Evolutionary conservation across 1,140 invertebrate species (phyloP), one percentile per base, ranked within the genome.

Genomic region (Neomicropteryx cornuta): DNA sequence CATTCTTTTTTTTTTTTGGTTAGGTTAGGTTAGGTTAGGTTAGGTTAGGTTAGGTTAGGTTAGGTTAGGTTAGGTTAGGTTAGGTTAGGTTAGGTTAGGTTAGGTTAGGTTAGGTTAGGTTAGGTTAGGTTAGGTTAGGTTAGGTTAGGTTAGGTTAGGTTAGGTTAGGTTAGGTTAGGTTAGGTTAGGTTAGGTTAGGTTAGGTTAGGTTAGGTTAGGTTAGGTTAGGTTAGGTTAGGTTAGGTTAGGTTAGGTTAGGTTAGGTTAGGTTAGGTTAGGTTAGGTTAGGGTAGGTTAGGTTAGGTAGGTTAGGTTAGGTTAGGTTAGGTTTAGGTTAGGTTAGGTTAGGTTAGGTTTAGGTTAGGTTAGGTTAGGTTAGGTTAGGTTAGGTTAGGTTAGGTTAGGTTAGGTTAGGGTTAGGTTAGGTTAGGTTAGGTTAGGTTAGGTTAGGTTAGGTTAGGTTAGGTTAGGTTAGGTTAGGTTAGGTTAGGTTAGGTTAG

Each of bases 51-150:
- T 40, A 22, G 16, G 30, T 40, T 40, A 22, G 38, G 30, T 40
- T 40, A 36, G 38, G 30, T 40, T 40, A 36, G 38, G 30, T 40
- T 36, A 36, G 38, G 30, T 40, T 40, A 22, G 38, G 30, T 40
- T 36, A 22, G 38, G 30, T 40, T 34, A 22, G 38, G 30, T 40
- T 40, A 22, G 38, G 30, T 40, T 40, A 36, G 31, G 19, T 35
- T 35, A 21, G 33, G 10, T 35, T 35, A 21, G 33, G 33, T 35
- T 35, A 21, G 33, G 33, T 35, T 35, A 21, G 33, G 33, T 35
- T 35, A 8, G 18, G 10, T 35, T 35, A 8, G 18, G 10, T 35
- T 35, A 21, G 18, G 10, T 35, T 35, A 21, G 19, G 33, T 35
- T 35, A 21, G 33, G 33, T 21, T 21, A 21, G 33, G 33, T 35